Conservation (phyloP, 2,888 invertebrate genomes). For the Drosophila neotestacea region DNA sequence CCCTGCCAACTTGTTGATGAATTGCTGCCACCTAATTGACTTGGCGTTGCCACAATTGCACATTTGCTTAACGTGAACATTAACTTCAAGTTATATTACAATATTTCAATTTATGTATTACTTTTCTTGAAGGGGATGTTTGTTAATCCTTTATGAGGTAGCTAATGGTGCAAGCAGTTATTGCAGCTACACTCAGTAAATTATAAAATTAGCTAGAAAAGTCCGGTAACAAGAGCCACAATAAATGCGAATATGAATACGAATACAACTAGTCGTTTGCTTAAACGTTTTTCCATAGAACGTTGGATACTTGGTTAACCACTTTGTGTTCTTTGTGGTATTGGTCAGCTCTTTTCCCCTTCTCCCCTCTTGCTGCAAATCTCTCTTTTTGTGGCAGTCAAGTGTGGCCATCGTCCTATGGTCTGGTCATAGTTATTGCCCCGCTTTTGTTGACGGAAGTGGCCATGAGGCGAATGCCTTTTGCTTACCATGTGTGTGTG, state of each 20-base stretch:
- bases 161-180: slow-evolving; percentile 21
- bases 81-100: background rate
- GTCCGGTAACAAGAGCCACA: slow-evolving; percentile 22
- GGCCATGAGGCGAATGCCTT: slow-evolving; percentile 39
- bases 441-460: slow-evolving; percentile 65
- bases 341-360: background rate
- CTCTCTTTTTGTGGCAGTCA: slow-evolving; percentile 39
- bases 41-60: slow-evolving; percentile 8
- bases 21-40: background rate
- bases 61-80: background rate
- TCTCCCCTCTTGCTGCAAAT: slow-evolving; percentile 5
- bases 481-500: background rate
- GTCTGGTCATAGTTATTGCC: slow-evolving; percentile 52
- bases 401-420: slow-evolving; percentile 52
- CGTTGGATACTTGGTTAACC: slow-evolving; percentile 13
- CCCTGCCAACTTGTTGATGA: background rate
- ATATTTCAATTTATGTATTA: slow-evolving; percentile 1
- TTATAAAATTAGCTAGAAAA: slow-evolving; percentile 36
- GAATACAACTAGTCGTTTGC: slow-evolving; percentile 18
- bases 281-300: slow-evolving; percentile 48
- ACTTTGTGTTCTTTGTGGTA: background rate
- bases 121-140: background rate
- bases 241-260: slow-evolving; percentile 10
- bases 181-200: slow-evolving; percentile 9
- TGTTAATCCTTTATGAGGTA: slow-evolving; percentile 12